A percentile compares a stretch with the other conserved stretches of the same genome.
These are phyloP conservation scores for Ganaspis brasiliensis DNA, from an alignment of 2,888 invertebrate species.

Conservation along the genomic window DNA sequence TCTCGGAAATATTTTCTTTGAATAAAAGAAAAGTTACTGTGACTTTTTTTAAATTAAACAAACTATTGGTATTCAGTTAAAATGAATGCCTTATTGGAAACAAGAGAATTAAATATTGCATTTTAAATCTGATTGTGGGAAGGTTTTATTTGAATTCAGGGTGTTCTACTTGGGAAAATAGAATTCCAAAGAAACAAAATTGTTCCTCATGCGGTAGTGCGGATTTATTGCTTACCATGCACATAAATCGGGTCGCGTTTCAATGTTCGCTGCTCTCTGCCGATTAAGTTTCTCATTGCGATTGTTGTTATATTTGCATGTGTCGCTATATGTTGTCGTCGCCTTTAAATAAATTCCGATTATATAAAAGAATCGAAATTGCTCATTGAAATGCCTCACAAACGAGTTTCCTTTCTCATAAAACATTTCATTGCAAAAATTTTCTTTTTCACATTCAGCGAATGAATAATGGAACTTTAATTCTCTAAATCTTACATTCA, in stretches of 20 bases:
- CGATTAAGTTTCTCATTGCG: constrained; percentile 33
- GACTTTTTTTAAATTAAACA: no score
- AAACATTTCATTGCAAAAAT: background rate
- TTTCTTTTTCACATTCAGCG: background rate
- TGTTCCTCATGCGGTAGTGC: constrained; percentile 27
- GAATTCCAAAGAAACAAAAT: constrained; percentile 29
- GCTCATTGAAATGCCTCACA: background rate
- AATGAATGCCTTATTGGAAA: background rate
- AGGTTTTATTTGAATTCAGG: background rate
- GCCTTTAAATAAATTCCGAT: constrained; percentile 17
- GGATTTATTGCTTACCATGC: constrained; percentile 52
- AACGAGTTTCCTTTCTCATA: background rate
- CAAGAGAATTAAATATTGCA: background rate
- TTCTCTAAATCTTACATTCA: background rate
- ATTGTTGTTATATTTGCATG: constrained; percentile 36
- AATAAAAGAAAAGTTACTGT: background rate
- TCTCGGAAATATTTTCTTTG: background rate
- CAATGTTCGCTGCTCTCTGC: constrained; percentile 48
- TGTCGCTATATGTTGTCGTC: constrained; percentile 27
- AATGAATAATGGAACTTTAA: background rate
- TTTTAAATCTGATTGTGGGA: background rate
- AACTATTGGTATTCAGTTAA: no score
- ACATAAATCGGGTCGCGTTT: constrained; percentile 52
- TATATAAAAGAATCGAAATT: constrained; percentile 25
- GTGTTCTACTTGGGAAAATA: constrained; percentile 30